phyloP scores from a whole-genome alignment of 37 sponge, comb jelly and placozoan species.

The Geodia barretti region DNA sequence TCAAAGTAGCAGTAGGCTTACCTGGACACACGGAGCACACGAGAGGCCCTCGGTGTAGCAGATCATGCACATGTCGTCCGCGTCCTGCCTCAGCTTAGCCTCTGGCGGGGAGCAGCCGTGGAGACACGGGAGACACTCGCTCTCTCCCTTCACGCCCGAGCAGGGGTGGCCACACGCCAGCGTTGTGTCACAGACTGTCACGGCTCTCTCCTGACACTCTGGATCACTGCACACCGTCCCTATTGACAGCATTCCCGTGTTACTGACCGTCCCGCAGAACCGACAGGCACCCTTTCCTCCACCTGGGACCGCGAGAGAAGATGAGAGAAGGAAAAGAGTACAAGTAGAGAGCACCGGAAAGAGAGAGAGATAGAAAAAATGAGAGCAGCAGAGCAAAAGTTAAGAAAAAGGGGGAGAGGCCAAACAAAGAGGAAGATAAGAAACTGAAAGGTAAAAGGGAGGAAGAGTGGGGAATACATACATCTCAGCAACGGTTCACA shows the following conservation, averaged over 20 bases:
- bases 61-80: slow-evolving; percentile 99
- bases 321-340: background rate
- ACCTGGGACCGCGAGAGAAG: slow-evolving; percentile 11
- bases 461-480: too few relatives aligned
- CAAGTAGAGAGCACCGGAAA: background rate
- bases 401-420: too few relatives aligned
- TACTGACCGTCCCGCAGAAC: slow-evolving; percentile 87
- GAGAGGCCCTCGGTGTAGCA: slow-evolving; percentile 94
- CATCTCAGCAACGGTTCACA: too few relatives aligned
- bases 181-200: slow-evolving; percentile 78
- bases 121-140: slow-evolving; percentile 88
- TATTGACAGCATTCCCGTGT: slow-evolving; percentile 76
- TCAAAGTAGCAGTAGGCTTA: too few relatives aligned
- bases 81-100: slow-evolving; percentile 85
- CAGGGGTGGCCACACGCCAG: slow-evolving; percentile 93
- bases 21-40: slow-evolving; percentile 87
- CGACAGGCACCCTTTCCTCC: slow-evolving; percentile 84
- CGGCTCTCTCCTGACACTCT: slow-evolving; percentile 86
- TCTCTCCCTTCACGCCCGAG: slow-evolving; percentile 88
- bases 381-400: background rate
- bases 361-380: background rate
- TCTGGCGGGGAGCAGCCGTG: slow-evolving; percentile 73
- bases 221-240: slow-evolving; percentile 82
- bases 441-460: too few relatives aligned
- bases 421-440: too few relatives aligned